Conservation (phyloP, 2,888 invertebrate genomes). For the Tridacna gigas region DNA sequence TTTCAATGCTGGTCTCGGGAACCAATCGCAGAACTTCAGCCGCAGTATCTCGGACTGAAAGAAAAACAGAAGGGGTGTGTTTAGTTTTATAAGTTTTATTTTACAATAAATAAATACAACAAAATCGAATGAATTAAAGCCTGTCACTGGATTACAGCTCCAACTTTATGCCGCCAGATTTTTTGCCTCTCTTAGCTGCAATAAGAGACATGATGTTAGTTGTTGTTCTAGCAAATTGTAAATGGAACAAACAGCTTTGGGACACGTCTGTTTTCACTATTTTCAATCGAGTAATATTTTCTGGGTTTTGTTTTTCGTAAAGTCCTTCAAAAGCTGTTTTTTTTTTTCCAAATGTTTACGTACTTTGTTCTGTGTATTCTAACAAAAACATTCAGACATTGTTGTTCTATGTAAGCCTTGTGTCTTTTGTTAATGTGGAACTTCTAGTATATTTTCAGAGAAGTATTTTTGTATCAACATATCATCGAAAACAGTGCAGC, state of each 20-base stretch:
- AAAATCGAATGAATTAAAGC: conserved; percentile 21
- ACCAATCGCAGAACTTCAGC: conserved; percentile 13
- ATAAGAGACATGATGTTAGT: neutral
- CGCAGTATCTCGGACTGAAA: conserved; percentile 25
- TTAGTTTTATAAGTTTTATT: conserved; percentile 21
- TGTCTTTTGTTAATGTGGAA: too few species aligned
- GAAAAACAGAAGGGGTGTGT: conserved; percentile 7
- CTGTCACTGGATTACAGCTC: conserved; percentile 13
- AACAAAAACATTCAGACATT: too few species aligned
- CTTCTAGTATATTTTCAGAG: too few species aligned
- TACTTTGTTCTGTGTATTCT: too few species aligned
- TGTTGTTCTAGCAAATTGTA: neutral
- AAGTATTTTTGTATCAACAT: too few species aligned
- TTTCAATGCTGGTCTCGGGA: neutral
- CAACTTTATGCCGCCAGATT: neutral
- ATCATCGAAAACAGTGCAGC: too few species aligned
- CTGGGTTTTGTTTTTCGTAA: too few species aligned
- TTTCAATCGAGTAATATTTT: too few species aligned
- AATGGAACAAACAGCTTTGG: neutral
- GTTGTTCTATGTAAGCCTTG: too few species aligned
- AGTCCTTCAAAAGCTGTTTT: too few species aligned
- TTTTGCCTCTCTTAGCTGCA: conserved; percentile 26
- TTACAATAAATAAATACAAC: conserved; percentile 15
- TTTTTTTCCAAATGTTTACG: too few species aligned
- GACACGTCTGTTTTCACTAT: too few species aligned